phyloP scores from a whole-genome alignment of 2,797 vertebrate genomes.

The Pyrocephalus nanus region DNA sequence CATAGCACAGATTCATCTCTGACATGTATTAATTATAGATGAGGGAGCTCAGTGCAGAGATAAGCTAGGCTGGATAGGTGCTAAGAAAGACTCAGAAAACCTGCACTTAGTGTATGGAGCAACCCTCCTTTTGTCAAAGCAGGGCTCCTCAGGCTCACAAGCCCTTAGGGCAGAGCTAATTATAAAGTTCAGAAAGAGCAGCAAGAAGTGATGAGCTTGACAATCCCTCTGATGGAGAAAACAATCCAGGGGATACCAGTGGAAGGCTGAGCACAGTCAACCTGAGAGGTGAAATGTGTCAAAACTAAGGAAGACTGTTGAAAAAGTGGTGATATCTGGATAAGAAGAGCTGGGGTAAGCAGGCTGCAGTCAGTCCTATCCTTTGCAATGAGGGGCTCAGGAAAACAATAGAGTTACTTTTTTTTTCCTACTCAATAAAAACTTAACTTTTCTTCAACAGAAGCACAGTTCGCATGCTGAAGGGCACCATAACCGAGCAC shows the following conservation, averaged over 20 bases:
- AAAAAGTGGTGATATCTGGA: background rate
- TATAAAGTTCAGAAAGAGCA: constrained; percentile 65
- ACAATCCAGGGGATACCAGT: constrained; percentile 20
- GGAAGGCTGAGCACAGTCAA: constrained; percentile 6
- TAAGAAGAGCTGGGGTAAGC: background rate
- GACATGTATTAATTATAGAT: constrained; percentile 32
- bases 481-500: background rate
- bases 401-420: background rate
- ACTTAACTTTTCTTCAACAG: background rate
- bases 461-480: background rate
- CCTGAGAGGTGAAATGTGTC: constrained; percentile 6
- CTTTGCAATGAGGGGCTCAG: background rate
- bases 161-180: constrained; percentile 65
- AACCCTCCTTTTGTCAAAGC: constrained; percentile 22
- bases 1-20: constrained; percentile 19
- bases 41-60: constrained; percentile 1
- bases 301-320: background rate
- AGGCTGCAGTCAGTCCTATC: background rate
- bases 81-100: background rate
- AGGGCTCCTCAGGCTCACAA: constrained; percentile 20
- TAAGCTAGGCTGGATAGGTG: background rate
- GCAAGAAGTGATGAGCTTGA: constrained; percentile 62
- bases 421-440: background rate
- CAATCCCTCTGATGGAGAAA: constrained; percentile 56
- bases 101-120: background rate